Percentiles rank a stretch among this genome's conserved stretches.
phyloP scores from a whole-genome alignment of 2,888 invertebrate genomes.

The Acleris emargana region DNA sequence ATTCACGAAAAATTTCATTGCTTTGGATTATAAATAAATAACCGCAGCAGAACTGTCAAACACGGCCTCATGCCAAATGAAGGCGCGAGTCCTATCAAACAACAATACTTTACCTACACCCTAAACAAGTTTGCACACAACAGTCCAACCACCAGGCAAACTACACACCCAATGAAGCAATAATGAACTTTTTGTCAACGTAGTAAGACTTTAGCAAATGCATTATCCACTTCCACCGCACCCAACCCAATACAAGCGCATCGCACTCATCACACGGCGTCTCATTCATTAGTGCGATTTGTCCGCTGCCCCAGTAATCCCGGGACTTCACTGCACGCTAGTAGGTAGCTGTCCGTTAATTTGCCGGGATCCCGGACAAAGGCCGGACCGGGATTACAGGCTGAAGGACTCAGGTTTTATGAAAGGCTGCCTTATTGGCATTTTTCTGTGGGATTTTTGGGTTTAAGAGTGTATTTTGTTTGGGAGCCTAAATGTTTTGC shows the following conservation, averaged over 20 bases:
- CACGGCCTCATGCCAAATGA: too few relatives aligned
- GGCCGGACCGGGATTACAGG: constrained; percentile 12
- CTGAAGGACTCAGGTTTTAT: constrained; percentile 15
- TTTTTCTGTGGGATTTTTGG: neutral
- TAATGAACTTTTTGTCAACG: neutral
- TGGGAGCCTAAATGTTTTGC: neutral
- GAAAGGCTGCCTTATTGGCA: constrained; percentile 17
- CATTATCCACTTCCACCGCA: too few relatives aligned
- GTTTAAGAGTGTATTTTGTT: neutral
- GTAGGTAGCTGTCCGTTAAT: constrained; percentile 15
- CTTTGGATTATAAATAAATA: too few relatives aligned
- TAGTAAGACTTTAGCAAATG: neutral
- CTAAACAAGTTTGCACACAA: neutral
- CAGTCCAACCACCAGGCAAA: neutral
- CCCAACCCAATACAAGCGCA: neutral
- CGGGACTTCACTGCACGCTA: neutral
- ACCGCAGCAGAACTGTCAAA: too few relatives aligned
- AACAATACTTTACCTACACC: neutral
- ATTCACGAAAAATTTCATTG: too few relatives aligned
- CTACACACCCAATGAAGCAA: neutral
- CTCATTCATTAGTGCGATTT: constrained; percentile 17
- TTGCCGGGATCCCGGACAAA: constrained; percentile 10
- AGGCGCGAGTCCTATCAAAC: neutral
- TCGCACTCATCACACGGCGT: constrained; percentile 3
- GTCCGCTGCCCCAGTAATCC: constrained; percentile 16